Evolutionary conservation across 2,797 vertebrate genomes (phyloP).

Genomic region (Clarias fuscus): DNA sequence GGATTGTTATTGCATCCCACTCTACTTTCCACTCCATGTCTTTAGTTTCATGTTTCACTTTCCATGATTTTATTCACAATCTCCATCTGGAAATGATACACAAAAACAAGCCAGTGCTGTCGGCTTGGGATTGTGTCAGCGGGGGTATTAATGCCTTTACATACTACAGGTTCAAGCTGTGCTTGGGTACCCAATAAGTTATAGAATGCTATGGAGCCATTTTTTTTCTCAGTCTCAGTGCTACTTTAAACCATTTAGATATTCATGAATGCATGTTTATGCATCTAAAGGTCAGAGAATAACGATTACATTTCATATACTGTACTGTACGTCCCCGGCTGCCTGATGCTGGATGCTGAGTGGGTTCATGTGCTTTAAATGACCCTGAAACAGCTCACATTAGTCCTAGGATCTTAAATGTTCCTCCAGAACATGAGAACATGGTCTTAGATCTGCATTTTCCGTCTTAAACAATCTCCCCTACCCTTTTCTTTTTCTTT

Average conservation of each 20-base stretch:
- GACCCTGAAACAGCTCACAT: not conserved
- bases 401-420: not conserved
- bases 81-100: conserved; percentile 83
- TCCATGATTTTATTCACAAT: conserved; percentile 77
- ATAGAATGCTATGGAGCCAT: not conserved
- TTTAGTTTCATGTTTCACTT: conserved; percentile 81
- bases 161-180: not conserved
- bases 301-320: not conserved
- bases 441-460: not conserved
- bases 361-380: not conserved
- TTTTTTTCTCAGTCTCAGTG: not conserved
- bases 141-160: conserved; percentile 45
- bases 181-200: conserved; percentile 2
- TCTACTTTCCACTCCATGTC: conserved; percentile 65
- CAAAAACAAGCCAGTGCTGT: conserved; percentile 73
- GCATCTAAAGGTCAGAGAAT: not conserved
- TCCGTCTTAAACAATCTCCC: not conserved
- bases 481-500: not conserved
- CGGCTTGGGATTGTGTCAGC: conserved; percentile 67
- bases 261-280: not conserved
- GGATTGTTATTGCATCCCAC: conserved; percentile 52
- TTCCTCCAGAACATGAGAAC: not conserved
- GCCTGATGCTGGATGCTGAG: not conserved
- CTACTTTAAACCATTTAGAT: not conserved
- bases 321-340: not conserved